Evolutionary conservation across 2,113 vertebrate genomes (phyloP).

Genomic region (Castor canadensis): DNA sequence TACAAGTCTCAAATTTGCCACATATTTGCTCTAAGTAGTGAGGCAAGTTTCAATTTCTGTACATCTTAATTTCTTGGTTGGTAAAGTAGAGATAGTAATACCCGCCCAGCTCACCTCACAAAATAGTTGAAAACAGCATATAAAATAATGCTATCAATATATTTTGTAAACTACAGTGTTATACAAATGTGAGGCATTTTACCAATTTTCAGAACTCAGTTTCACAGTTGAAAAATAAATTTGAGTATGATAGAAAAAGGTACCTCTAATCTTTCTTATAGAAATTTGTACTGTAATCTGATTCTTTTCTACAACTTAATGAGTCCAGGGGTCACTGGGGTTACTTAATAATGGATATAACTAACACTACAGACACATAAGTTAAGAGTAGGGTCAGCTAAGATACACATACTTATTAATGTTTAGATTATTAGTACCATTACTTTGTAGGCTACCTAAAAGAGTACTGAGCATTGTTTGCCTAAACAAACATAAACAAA

Average conservation of each 20-base stretch:
- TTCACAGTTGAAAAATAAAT: constrained; percentile 12
- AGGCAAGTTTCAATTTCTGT: constrained; percentile 11
- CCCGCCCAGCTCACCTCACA: background rate
- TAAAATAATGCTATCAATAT: background rate
- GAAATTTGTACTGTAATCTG: background rate
- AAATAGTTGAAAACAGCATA: background rate
- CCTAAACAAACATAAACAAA: constrained; percentile 21
- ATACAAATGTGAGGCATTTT: background rate
- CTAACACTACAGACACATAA: background rate
- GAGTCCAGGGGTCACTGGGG: background rate
- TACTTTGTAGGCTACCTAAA: background rate
- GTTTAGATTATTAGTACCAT: background rate
- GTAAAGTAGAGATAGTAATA: background rate
- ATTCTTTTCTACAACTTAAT: background rate
- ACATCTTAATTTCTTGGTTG: background rate
- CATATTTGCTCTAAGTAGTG: background rate
- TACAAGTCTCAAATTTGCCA: background rate
- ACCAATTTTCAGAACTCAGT: background rate
- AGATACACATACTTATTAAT: background rate
- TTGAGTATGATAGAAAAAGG: background rate
- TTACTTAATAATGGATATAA: background rate
- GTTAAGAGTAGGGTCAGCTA: background rate
- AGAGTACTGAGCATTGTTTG: background rate
- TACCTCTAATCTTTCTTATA: background rate
- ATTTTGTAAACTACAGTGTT: constrained; percentile 21